Evolutionary conservation across 2,797 vertebrate species (phyloP).

Genomic region (Pogoniulus pusillus): DNA sequence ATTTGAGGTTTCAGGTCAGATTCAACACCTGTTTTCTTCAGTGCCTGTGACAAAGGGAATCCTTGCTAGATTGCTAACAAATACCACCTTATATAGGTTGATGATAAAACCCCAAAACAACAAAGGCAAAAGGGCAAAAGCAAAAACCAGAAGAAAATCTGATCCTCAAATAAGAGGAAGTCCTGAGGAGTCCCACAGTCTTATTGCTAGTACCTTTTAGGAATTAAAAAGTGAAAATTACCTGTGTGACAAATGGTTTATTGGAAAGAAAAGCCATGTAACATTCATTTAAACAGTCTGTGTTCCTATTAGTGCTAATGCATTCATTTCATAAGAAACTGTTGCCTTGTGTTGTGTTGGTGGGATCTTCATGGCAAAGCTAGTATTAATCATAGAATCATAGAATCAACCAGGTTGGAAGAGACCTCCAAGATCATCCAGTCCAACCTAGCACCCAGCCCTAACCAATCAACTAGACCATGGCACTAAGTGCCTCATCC

Average conservation of each 20-base stretch:
- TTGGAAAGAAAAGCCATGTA: background rate
- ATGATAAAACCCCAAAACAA: background rate
- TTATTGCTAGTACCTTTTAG: background rate
- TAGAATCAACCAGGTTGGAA: too few species aligned
- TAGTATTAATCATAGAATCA: too few species aligned
- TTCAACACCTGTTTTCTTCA: background rate
- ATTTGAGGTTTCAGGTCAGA: background rate
- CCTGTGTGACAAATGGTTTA: fast-evolving
- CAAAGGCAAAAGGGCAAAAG: background rate
- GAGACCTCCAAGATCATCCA: too few species aligned
- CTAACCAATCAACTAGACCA: too few species aligned
- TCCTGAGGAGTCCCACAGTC: background rate
- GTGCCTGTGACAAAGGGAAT: background rate
- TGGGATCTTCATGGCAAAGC: background rate
- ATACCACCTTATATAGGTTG: background rate
- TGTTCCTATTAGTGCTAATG: background rate
- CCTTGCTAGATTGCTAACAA: background rate
- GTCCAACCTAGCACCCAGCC: too few species aligned
- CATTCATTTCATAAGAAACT: background rate
- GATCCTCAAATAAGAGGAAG: background rate
- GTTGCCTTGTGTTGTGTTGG: fast-evolving
- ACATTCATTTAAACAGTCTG: background rate
- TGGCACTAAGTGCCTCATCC: too few species aligned
- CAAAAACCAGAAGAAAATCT: background rate
- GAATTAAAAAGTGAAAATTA: background rate